Conservation (phyloP, 2,888 invertebrate genomes). For the Arge pagana region DNA sequence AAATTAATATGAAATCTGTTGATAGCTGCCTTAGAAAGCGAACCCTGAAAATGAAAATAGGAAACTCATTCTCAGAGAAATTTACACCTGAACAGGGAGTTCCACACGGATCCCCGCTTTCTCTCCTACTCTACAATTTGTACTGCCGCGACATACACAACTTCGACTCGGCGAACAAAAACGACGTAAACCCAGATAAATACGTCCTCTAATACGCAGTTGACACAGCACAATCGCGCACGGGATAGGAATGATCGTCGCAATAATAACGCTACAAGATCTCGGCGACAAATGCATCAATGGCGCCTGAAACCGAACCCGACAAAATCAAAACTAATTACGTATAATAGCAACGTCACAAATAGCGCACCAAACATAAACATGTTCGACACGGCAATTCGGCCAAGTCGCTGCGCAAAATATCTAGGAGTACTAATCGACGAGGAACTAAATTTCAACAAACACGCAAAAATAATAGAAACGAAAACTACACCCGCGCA, state of each 20-base stretch:
- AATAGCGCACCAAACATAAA: not conserved
- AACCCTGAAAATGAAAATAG: constrained; percentile 12
- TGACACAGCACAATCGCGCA: constrained; percentile 7
- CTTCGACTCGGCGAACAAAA: not conserved
- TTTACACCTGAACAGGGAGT: constrained; percentile 22
- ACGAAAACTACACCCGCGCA: not conserved
- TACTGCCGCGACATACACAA: constrained; percentile 16
- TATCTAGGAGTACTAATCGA: constrained; percentile 12
- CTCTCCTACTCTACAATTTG: constrained; percentile 17
- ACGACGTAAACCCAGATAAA: constrained; percentile 2
- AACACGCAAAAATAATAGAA: constrained; percentile 1
- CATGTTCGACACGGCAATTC: constrained; percentile 7
- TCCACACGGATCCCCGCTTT: constrained; percentile 22
- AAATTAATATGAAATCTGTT: not conserved
- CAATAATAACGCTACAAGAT: constrained; percentile 1
- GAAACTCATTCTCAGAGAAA: not conserved
- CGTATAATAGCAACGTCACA: constrained; percentile 7
- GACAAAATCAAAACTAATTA: constrained; percentile 6
- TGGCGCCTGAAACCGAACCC: constrained; percentile 23
- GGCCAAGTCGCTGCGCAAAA: not conserved
- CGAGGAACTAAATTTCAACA: constrained; percentile 5
- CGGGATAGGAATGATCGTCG: not conserved
- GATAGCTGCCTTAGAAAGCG: constrained; percentile 9
- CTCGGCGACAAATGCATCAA: not conserved
- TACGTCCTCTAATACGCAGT: constrained; percentile 14